Percentiles rank a stretch among this genome's conserved stretches.
These are phyloP conservation scores for Saccopteryx leptura DNA, from an alignment of 2,113 vertebrate species.

Conservation along the genomic window DNA sequence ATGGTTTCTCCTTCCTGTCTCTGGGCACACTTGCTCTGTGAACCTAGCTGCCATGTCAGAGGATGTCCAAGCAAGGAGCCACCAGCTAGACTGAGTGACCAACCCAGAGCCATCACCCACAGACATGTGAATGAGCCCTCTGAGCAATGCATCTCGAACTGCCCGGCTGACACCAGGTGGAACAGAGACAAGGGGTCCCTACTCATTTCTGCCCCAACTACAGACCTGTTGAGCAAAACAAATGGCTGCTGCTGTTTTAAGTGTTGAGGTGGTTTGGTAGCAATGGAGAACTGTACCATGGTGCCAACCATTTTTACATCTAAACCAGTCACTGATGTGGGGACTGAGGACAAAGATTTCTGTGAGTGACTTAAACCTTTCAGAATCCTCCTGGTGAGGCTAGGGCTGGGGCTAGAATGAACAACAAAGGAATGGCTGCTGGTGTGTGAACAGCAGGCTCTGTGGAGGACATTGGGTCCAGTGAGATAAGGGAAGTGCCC, in stretches of 20 bases:
- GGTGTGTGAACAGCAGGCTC: not conserved
- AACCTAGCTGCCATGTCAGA: not conserved
- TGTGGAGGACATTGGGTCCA: not conserved
- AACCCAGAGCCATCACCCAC: not conserved
- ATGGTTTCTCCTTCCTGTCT: not conserved
- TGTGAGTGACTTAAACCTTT: not conserved
- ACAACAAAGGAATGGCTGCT: not conserved
- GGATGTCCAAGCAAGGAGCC: not conserved
- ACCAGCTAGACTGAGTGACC: not conserved
- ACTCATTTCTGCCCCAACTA: not conserved
- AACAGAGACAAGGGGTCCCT: not conserved
- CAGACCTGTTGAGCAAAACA: not conserved
- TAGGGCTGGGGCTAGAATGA: not conserved
- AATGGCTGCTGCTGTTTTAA: not conserved
- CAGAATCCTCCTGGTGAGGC: not conserved
- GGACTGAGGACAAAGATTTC: not conserved
- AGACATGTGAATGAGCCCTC: not conserved
- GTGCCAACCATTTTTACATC: rapidly evolving
- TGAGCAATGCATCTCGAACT: not conserved
- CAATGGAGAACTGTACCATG: no score
- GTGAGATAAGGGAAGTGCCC: not conserved
- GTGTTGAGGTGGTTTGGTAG: no score
- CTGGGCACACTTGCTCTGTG: not conserved
- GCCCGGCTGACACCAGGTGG: rapidly evolving
- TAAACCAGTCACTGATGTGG: not conserved